These are phyloP conservation scores for Onthophagus taurus DNA, from an alignment of 1,140 invertebrate genomes.

Conservation along the genomic window DNA sequence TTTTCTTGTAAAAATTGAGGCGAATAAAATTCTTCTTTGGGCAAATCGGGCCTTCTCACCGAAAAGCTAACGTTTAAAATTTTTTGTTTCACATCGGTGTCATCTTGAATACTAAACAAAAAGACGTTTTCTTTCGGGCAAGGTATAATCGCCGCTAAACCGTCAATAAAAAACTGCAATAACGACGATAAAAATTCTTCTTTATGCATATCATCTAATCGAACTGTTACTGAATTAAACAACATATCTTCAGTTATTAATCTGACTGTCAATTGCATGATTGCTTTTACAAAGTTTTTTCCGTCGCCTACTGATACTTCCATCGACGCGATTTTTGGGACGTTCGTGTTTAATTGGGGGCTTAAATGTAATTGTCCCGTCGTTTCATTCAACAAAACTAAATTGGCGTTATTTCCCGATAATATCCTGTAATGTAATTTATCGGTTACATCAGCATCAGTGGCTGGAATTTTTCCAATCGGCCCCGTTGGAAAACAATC, in stretches of 20 bases:
- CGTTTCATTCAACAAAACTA: slow-evolving; percentile 74
- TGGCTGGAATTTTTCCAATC: slow-evolving; percentile 85
- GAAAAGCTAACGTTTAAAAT: slow-evolving; percentile 95
- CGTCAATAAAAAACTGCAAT: slow-evolving; percentile 82
- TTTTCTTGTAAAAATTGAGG: slow-evolving; percentile 85
- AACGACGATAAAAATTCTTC: slow-evolving; percentile 88
- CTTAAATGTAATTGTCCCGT: slow-evolving; percentile 81
- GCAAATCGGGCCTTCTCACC: slow-evolving; percentile 65
- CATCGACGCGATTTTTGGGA: slow-evolving; percentile 87
- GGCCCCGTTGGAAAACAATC: slow-evolving; percentile 84
- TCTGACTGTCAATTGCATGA: slow-evolving; percentile 79
- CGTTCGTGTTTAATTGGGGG: slow-evolving; percentile 90
- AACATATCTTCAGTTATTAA: slow-evolving; percentile 93
- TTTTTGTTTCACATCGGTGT: slow-evolving; percentile 75
- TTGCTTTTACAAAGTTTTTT: slow-evolving; percentile 81
- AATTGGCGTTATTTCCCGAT: slow-evolving; percentile 86
- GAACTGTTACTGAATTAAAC: slow-evolving; percentile 87
- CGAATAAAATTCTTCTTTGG: slow-evolving; percentile 71
- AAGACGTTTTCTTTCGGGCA: slow-evolving; percentile 89
- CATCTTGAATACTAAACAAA: slow-evolving; percentile 88
- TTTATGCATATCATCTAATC: slow-evolving; percentile 86
- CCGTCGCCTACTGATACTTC: slow-evolving; percentile 90
- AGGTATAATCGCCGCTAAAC: slow-evolving; percentile 83
- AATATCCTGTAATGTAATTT: slow-evolving; percentile 73
- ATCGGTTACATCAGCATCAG: slow-evolving; percentile 88